Conservation (phyloP, 92 coral and sea anemone species). For the Parazoanthus swiftii region DNA sequence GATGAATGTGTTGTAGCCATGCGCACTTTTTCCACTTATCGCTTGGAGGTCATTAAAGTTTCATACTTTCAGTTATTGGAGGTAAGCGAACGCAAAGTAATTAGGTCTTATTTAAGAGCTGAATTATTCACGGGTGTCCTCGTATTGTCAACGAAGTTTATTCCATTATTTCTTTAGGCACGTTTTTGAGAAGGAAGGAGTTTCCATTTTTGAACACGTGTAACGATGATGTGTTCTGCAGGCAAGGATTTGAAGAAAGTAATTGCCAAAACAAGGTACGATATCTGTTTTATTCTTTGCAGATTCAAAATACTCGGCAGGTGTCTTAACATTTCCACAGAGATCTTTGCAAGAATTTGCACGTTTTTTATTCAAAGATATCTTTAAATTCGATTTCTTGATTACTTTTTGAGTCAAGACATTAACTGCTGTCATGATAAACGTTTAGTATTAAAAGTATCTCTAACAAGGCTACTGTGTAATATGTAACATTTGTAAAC, state of each 20-base stretch:
- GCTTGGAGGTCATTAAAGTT: constrained; percentile 32
- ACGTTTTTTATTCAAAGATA: constrained; percentile 15
- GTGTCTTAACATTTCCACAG: background rate
- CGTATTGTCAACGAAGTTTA: background rate
- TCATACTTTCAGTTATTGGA: constrained; percentile 10
- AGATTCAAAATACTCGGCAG: background rate
- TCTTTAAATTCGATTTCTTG: background rate
- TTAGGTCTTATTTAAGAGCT: constrained; percentile 12
- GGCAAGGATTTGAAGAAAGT: background rate
- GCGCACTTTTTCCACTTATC: background rate
- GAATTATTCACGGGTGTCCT: constrained; percentile 19
- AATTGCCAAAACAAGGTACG: constrained; percentile 9
- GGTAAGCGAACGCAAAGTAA: constrained; percentile 1
- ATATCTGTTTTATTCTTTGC: background rate
- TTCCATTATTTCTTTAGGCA: background rate
- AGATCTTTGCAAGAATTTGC: background rate
- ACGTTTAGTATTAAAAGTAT: background rate
- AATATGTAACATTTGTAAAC: constrained; percentile 7
- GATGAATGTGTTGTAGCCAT: background rate
- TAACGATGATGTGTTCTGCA: background rate
- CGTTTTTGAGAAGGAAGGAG: background rate
- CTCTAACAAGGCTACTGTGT: background rate
- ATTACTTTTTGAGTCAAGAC: background rate
- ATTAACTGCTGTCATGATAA: background rate
- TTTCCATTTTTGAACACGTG: background rate